A percentile compares a stretch with the other conserved stretches of the same genome.
Evolutionary conservation across 2,888 invertebrate species (phyloP).

Genomic region (Chrysotoxum bicinctum): DNA sequence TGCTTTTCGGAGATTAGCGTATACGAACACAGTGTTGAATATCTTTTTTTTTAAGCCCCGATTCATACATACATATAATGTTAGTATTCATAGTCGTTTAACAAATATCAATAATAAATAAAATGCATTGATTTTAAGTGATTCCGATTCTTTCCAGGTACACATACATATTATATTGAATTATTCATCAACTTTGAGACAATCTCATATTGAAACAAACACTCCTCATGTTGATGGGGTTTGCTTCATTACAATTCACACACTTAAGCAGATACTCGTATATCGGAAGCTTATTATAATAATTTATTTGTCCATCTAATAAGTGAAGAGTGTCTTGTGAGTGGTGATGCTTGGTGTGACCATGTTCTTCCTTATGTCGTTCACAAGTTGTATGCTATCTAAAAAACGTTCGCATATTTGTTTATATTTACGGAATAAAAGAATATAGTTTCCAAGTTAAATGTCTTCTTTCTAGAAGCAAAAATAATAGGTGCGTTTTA

Average conservation of each 20-base stretch:
- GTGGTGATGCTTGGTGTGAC: slow-evolving; percentile 34
- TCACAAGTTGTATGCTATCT: no score
- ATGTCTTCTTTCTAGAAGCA: no score
- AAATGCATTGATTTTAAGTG: slow-evolving; percentile 27
- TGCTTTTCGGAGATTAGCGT: no score
- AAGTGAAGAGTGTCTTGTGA: slow-evolving; percentile 22
- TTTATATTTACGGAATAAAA: no score
- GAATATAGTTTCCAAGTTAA: no score
- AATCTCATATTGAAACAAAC: slow-evolving; percentile 26
- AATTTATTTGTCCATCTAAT: slow-evolving; percentile 63
- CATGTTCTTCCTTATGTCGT: background rate
- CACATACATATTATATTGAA: no score
- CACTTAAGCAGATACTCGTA: slow-evolving; percentile 51
- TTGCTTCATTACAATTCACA: slow-evolving; percentile 45
- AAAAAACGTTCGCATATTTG: no score
- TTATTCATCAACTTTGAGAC: slow-evolving; percentile 53
- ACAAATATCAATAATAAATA: slow-evolving; percentile 32
- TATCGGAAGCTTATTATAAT: slow-evolving; percentile 55
- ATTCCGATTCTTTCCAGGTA: slow-evolving; percentile 30
- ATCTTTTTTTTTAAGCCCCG: background rate
- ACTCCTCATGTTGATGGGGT: background rate
- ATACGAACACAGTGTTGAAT: no score
- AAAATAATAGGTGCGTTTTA: no score
- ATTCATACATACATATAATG: background rate
- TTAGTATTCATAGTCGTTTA: background rate